Evolutionary conservation across 2,113 vertebrate genomes (phyloP), one percentile per base, ranked within the genome.

Genomic region (Tragulus kanchil): DNA sequence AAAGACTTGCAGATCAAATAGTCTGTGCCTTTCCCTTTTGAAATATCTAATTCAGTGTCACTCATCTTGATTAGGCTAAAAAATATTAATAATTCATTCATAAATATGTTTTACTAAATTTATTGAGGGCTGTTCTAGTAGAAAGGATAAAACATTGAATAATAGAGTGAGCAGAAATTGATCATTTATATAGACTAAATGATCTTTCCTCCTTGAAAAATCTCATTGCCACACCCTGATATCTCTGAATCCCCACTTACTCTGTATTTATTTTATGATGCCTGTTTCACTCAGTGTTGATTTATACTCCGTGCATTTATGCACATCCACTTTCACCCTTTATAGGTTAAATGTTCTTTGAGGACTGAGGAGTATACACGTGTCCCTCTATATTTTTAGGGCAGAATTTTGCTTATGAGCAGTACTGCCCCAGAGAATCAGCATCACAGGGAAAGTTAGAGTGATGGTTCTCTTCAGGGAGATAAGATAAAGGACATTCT

Each of bases 1-100:
- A 77, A 82, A 56, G n/a, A 7, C 67, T 75, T 95, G 42, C 79
- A 85, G 59, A 93, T 73, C 62, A 26, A 73, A 31, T 79, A 83
- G 52, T 26, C 59, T 94, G 11, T 54, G 36, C 36, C 4, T 93
- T 93, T 90, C 13, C 31, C 16, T 87, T 88, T 93, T 88, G 54
- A 89, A 93, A 91, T 85, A 71, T n/a, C 96, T 59, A 65, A 71
- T 90, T 93, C 42, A 19, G 94, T 61, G 61, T 89, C 23, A 73
- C 11, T 95, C 16, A 69, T 31, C 5, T 84, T 92, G 31, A 81
- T 85, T 42, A 82, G 6, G 5, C 31, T 95, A 96, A 79, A 95
- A 90, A n/a, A 73, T 90, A 36, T 79, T 26, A 75, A 15, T 71
- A 64, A 89, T 96, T 94, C 31, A 79, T 67, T 85, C 50, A 62